These are phyloP conservation scores for human (Homo sapiens) DNA, from an alignment of 2,113 vertebrate genomes.

Conservation along the genomic window GRCh38 chr14:104682001-104682500, in stretches of 20 bases:
- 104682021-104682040: no score
- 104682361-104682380: background rate
- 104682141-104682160: background rate
- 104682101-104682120: rapidly evolving
- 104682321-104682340: no score
- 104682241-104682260: rapidly evolving
- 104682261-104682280: background rate
- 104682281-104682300: rapidly evolving
- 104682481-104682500: no score
- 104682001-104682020: background rate
- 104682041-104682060: background rate
- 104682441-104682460: rapidly evolving
- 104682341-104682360: background rate
- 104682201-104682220: background rate
- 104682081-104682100: rapidly evolving
- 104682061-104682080: background rate
- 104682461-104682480: background rate
- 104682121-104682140: background rate
- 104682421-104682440: rapidly evolving
- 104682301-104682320: no score
- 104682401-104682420: background rate
- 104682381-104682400: background rate
- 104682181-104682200: background rate
- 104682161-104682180: no score
- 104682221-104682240: no score